Conservation (phyloP, 1,140 invertebrate genomes). For the Zophobas atratus region DNA sequence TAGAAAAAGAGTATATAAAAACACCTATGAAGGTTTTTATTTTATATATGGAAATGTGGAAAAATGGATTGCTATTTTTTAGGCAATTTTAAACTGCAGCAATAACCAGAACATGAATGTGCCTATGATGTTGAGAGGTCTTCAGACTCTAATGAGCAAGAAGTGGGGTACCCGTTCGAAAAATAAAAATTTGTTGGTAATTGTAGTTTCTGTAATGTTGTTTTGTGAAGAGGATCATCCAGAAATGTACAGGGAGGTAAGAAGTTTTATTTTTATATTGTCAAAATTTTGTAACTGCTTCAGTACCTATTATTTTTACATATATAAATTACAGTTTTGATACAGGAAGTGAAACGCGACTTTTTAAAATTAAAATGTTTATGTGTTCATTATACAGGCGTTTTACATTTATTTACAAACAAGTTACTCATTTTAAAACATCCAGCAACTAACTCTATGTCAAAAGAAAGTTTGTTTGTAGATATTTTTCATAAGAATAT, state of each 20-base stretch:
- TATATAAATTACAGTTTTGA: no score
- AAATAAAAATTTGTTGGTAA: slow-evolving; percentile 33
- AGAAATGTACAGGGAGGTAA: slow-evolving; percentile 22
- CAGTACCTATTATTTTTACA: no score
- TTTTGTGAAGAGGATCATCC: slow-evolving; percentile 26
- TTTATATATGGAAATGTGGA: background rate
- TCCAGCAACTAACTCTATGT: no score
- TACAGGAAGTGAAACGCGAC: no score
- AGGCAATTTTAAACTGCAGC: slow-evolving; percentile 15
- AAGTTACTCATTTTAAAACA: no score
- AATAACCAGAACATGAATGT: background rate
- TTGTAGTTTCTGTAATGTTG: slow-evolving; percentile 21
- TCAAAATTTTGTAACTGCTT: background rate
- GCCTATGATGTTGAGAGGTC: background rate
- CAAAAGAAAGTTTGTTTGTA: no score
- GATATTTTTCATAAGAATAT: no score
- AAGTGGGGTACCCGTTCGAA: slow-evolving; percentile 21
- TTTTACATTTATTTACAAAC: no score
- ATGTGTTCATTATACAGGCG: no score
- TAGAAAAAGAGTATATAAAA: slow-evolving; percentile 21
- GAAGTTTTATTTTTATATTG: background rate
- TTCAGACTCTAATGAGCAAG: slow-evolving; percentile 22
- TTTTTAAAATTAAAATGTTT: no score
- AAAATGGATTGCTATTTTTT: background rate
- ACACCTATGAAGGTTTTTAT: slow-evolving; percentile 10